Conservation (phyloP, 1,140 invertebrate genomes). For the Diabrotica undecimpunctata region DNA sequence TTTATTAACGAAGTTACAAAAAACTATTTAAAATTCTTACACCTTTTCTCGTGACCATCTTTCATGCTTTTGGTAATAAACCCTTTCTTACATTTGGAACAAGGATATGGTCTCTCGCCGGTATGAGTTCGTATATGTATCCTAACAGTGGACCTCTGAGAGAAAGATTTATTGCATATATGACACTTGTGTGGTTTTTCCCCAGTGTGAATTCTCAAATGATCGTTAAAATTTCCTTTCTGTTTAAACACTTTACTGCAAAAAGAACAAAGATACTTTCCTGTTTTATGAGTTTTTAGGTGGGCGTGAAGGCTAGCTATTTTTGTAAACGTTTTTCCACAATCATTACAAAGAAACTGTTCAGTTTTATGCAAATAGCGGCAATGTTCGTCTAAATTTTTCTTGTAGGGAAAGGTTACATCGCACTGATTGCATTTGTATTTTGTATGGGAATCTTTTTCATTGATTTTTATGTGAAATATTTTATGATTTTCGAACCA, state of each 20-base stretch:
- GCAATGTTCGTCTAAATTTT: neutral
- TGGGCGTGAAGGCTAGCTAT: neutral
- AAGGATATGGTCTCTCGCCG: conserved; percentile 65
- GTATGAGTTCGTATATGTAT: conserved; percentile 56
- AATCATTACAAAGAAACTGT: neutral
- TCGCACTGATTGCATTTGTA: conserved; percentile 3
- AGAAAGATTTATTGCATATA: conserved; percentile 51
- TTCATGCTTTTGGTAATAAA: too few species aligned
- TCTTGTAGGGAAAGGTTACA: neutral
- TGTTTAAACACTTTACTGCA: conserved; percentile 59
- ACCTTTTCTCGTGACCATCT: too few species aligned
- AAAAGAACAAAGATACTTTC: conserved; percentile 29
- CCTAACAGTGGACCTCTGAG: conserved; percentile 52
- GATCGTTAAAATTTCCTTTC: conserved; percentile 57
- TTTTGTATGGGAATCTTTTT: neutral
- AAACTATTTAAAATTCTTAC: too few species aligned
- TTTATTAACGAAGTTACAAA: too few species aligned
- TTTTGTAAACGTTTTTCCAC: neutral
- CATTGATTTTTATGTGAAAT: neutral
- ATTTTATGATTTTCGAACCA: neutral
- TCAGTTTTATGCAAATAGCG: neutral
- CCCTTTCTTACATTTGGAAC: conserved; percentile 56
- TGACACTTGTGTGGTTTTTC: conserved; percentile 51
- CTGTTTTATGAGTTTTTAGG: neutral
- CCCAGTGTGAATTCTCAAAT: conserved; percentile 57